Conservation (phyloP, 2,113 vertebrate genomes). For the Anser brachyrhynchus region DNA sequence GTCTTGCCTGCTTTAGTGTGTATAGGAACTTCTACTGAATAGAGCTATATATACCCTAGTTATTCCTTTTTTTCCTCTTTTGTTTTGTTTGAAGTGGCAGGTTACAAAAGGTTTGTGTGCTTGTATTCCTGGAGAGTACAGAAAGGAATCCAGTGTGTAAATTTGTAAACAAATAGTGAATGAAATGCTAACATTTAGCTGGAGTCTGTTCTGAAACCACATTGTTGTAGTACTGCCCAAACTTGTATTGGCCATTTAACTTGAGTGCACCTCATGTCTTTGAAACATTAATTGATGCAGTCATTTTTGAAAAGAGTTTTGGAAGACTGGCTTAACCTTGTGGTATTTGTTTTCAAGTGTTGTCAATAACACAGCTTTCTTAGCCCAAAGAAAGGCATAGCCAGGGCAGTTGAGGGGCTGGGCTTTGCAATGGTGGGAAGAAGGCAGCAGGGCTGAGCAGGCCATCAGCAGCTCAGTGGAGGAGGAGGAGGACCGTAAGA, state of each 20-base stretch:
- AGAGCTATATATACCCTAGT: background rate
- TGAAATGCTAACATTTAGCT: background rate
- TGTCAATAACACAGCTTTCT: background rate
- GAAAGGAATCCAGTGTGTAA: background rate
- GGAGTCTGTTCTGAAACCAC: background rate
- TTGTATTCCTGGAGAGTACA: background rate
- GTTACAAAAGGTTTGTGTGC: background rate
- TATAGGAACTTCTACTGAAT: background rate
- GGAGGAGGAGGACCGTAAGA: background rate
- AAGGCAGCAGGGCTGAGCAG: background rate
- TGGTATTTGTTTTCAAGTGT: background rate
- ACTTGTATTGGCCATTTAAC: background rate
- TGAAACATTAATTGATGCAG: background rate
- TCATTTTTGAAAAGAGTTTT: background rate
- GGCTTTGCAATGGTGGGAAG: background rate
- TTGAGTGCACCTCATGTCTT: background rate
- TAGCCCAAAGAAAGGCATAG: background rate
- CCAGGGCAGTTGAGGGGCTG: background rate
- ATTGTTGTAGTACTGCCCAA: background rate
- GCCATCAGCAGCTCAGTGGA: background rate
- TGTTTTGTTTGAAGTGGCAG: background rate
- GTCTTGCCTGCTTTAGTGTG: accelerated
- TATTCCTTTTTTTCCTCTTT: no score
- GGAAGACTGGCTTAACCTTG: background rate
- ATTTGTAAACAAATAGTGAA: background rate